A percentile compares a stretch with the other conserved stretches of the same genome.
These are phyloP conservation scores for Falco concolor DNA, from an alignment of 2,797 vertebrate genomes.

Conservation along the genomic window DNA sequence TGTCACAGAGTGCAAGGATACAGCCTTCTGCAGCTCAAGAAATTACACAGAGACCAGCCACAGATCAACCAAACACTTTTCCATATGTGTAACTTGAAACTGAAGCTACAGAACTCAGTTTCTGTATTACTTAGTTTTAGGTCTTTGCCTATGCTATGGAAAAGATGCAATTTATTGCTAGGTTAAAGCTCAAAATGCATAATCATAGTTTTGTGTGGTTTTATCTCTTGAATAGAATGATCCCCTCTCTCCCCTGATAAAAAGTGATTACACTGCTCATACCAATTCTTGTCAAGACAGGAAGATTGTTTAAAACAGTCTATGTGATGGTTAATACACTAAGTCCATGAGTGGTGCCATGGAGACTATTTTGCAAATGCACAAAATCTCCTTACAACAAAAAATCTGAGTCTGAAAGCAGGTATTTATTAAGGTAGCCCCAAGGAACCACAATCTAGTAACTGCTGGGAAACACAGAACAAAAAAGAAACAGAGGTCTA, in stretches of 20 bases:
- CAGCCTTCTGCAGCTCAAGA: background rate
- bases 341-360: background rate
- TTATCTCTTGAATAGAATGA: background rate
- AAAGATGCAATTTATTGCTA: background rate
- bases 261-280: background rate
- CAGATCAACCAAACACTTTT: background rate
- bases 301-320: background rate
- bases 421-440: background rate
- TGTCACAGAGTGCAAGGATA: background rate
- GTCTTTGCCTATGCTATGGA: background rate
- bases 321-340: background rate
- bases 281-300: slow-evolving; percentile 12
- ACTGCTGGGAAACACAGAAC: background rate
- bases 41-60: background rate
- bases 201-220: background rate
- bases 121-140: background rate
- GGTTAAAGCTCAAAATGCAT: background rate
- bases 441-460: background rate
- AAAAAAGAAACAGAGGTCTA: background rate
- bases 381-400: background rate
- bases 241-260: background rate
- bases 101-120: background rate
- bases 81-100: background rate
- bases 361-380: slow-evolving; percentile 29
- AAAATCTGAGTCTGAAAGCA: background rate